Conservation (phyloP, 2,113 vertebrate genomes). For the Heteronetta atricapilla region DNA sequence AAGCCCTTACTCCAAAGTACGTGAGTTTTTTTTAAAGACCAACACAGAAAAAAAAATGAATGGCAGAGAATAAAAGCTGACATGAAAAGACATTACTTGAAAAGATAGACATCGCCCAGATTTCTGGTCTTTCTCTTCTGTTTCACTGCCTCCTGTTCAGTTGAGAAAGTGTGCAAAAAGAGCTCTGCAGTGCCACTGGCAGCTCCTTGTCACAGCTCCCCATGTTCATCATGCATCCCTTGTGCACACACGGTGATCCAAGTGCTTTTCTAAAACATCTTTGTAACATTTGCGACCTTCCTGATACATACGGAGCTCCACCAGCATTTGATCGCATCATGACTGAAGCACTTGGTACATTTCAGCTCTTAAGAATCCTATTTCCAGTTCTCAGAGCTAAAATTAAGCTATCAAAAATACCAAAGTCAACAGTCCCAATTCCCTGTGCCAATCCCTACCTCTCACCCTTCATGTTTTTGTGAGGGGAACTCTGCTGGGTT, state of each 20-base stretch:
- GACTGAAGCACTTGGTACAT: rapidly evolving
- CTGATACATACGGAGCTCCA: neutral
- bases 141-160: neutral
- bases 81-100: neutral
- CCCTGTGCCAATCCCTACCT: neutral
- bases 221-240: neutral
- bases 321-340: neutral
- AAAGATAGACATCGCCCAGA: neutral
- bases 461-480: neutral
- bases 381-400: neutral
- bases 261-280: neutral
- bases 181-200: neutral
- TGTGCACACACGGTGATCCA: neutral
- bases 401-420: neutral
- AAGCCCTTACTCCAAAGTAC: neutral
- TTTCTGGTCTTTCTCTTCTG: neutral
- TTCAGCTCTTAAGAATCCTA: neutral
- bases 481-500: neutral
- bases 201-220: neutral
- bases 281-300: neutral
- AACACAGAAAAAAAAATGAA: neutral
- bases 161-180: neutral
- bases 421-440: neutral
- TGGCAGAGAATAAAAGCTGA: neutral
- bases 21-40: neutral